These are phyloP conservation scores for Emydoidea blandingii DNA, from an alignment of 2,797 vertebrate species.

Conservation along the genomic window DNA sequence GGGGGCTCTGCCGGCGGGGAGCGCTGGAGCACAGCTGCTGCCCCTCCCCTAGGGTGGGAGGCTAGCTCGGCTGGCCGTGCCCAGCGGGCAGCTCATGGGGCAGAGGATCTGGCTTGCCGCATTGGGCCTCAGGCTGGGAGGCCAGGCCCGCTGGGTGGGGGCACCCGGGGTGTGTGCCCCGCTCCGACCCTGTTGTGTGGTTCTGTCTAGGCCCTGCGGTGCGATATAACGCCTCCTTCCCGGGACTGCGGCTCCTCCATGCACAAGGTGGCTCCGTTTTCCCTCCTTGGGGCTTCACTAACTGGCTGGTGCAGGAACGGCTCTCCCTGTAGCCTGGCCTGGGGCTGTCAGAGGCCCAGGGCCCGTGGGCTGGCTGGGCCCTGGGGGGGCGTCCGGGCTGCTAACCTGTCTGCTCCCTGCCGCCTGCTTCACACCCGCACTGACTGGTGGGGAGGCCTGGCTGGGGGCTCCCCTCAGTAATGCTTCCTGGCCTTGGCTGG, in stretches of 20 bases:
- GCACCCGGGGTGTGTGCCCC: not conserved
- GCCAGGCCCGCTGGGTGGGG: too few species aligned
- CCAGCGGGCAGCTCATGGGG: not conserved
- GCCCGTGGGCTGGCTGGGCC: not conserved
- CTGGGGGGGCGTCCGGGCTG: not conserved
- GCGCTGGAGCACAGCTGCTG: not conserved
- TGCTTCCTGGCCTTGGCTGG: too few species aligned
- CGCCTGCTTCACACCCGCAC: not conserved
- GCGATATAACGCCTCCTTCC: slow-evolving; percentile 84
- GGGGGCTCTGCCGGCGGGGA: not conserved
- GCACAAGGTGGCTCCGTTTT: slow-evolving; percentile 80
- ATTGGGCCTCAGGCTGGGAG: too few species aligned
- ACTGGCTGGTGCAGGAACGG: not conserved
- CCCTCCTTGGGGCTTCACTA: not conserved
- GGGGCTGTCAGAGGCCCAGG: too few species aligned
- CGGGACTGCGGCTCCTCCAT: slow-evolving; percentile 80
- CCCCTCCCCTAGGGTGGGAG: not conserved
- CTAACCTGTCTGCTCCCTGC: not conserved
- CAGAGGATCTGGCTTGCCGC: not conserved
- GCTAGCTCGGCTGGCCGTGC: not conserved
- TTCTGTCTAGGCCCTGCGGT: slow-evolving; percentile 84
- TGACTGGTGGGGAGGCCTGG: not conserved
- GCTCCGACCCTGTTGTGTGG: not conserved
- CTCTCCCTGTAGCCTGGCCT: not conserved
- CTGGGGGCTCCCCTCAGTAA: too few species aligned